phyloP scores from a whole-genome alignment of 2,888 invertebrate species.

The Clusia tigrina region DNA sequence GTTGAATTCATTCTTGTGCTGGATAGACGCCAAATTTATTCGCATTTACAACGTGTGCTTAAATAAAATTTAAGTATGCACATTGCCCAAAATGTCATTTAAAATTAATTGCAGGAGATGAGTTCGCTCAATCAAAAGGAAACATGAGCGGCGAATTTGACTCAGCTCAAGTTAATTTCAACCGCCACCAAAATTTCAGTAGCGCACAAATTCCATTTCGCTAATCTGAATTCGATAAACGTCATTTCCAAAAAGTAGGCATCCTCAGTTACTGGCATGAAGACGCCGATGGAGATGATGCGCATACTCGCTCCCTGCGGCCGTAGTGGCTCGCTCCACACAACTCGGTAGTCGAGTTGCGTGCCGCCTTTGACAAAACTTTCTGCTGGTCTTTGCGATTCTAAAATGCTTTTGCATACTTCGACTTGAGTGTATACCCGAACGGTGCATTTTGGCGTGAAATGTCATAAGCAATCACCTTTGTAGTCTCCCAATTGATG shows the following conservation, averaged over 20 bases:
- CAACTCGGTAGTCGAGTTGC: neutral
- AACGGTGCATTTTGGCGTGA: conserved; percentile 18
- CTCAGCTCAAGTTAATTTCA: neutral
- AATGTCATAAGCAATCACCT: conserved; percentile 7
- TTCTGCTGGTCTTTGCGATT: neutral
- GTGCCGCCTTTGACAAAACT: neutral
- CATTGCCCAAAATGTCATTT: neutral
- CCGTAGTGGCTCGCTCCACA: too few species aligned
- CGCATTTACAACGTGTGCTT: too few species aligned
- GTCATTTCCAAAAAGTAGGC: conserved; percentile 36
- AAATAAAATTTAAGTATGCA: too few species aligned
- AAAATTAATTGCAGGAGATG: neutral
- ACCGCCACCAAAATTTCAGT: conserved; percentile 39
- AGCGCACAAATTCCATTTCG: conserved; percentile 51
- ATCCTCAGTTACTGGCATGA: too few species aligned
- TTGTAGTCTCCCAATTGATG: neutral
- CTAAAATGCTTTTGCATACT: neutral
- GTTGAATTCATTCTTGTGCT: too few species aligned
- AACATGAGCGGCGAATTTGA: neutral
- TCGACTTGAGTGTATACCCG: neutral
- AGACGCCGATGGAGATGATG: neutral
- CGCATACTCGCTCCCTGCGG: neutral
- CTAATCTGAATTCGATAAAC: conserved; percentile 51
- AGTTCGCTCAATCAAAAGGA: neutral
- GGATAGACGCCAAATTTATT: too few species aligned